phyloP scores from a whole-genome alignment of 2,888 invertebrate species.

The Lithophane socia region DNA sequence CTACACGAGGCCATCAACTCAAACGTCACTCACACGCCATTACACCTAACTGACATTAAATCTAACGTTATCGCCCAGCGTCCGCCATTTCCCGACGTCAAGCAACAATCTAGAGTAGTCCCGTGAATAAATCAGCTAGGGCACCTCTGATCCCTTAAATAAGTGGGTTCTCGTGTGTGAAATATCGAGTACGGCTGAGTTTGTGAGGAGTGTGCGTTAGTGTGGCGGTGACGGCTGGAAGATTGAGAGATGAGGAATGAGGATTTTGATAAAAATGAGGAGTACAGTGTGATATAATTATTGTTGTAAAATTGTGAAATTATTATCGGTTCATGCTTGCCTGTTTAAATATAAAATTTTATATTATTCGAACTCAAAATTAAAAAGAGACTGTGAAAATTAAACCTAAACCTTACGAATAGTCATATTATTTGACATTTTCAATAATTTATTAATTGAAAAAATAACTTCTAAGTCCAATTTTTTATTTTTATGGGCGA shows the following conservation, averaged over 20 bases:
- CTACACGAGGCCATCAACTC: conserved; percentile 46
- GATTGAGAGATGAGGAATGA: background rate
- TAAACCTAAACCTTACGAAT: background rate
- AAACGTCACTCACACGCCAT: conserved; percentile 67
- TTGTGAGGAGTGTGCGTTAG: conserved; percentile 50
- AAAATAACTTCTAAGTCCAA: background rate
- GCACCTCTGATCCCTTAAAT: conserved; percentile 89
- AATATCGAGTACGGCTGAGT: conserved; percentile 80
- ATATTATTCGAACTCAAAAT: no score
- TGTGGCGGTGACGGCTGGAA: conserved; percentile 1
- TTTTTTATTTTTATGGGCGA: background rate
- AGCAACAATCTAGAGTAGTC: conserved; percentile 73
- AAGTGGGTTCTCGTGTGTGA: conserved; percentile 87
- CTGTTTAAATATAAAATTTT: background rate
- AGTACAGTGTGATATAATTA: background rate
- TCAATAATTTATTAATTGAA: background rate
- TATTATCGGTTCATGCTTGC: background rate
- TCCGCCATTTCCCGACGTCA: conserved; percentile 67
- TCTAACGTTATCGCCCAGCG: conserved; percentile 63
- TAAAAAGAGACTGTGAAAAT: background rate
- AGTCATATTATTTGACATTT: background rate
- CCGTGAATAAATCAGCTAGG: conserved; percentile 86
- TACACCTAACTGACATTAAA: conserved; percentile 64
- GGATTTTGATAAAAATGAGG: background rate
- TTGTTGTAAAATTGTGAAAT: background rate